Conservation (phyloP, 37 sponge, comb jelly and placozoan genomes). For the Beroe ovata region DNA sequence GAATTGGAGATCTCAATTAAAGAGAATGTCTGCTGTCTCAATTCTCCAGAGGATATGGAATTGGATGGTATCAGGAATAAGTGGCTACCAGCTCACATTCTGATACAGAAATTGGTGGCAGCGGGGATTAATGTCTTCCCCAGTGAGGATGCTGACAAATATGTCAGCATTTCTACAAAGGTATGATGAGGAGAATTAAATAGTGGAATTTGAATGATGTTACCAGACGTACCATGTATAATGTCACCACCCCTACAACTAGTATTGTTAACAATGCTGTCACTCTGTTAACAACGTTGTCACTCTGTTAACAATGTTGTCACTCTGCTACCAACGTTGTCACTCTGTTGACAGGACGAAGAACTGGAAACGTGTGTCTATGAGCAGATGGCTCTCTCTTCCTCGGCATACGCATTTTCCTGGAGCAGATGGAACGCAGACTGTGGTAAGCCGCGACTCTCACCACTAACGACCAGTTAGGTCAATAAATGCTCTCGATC, state of each 20-base stretch:
- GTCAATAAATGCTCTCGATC: too few species aligned
- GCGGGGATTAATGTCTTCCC: slow-evolving; percentile 78
- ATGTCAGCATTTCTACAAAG: slow-evolving; percentile 71
- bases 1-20: slow-evolving; percentile 75
- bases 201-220: too few species aligned
- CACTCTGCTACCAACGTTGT: too few species aligned
- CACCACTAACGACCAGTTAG: too few species aligned
- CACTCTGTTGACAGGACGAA: slow-evolving; percentile 68
- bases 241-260: too few species aligned
- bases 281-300: too few species aligned
- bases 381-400: slow-evolving; percentile 75
- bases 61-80: slow-evolving; percentile 60
- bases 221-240: too few species aligned
- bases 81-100: slow-evolving; percentile 50
- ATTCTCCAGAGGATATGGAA: slow-evolving; percentile 55
- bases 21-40: slow-evolving; percentile 64
- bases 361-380: slow-evolving; percentile 71
- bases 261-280: too few species aligned
- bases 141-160: slow-evolving; percentile 74
- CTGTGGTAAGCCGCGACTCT: slow-evolving; percentile 40
- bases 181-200: too few species aligned
- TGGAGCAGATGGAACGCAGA: slow-evolving; percentile 81
- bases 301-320: too few species aligned
- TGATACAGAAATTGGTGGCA: slow-evolving; percentile 66
- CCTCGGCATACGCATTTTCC: slow-evolving; percentile 69